Conservation (phyloP, 2,797 vertebrate genomes). For the Oreonectes daqikongensis region DNA sequence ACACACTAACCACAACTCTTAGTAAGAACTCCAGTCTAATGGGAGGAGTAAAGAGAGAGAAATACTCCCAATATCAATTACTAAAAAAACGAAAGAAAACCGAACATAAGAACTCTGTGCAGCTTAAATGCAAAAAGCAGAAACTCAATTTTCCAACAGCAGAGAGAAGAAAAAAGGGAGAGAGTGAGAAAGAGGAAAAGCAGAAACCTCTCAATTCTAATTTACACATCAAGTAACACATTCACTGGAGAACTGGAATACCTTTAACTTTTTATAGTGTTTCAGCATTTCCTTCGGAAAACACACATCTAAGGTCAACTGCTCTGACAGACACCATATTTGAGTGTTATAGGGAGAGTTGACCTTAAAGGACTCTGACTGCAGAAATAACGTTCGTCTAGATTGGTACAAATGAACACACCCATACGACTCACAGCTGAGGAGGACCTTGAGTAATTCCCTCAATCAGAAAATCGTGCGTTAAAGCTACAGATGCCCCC, state of each 20-base stretch:
- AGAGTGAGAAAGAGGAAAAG: background rate
- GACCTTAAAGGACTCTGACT: constrained; percentile 22
- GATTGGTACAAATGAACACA: constrained; percentile 54
- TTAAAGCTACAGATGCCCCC: background rate
- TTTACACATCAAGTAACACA: constrained; percentile 40
- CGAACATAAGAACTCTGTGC: constrained; percentile 13
- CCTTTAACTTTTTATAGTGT: constrained; percentile 32
- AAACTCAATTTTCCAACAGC: background rate
- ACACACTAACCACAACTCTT: background rate
- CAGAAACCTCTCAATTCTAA: constrained; percentile 13
- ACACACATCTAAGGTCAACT: constrained; percentile 49
- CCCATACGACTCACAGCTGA: background rate
- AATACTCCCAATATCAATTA: background rate
- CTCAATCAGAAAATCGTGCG: constrained; percentile 2
- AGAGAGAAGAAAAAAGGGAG: background rate
- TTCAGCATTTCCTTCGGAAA: constrained; percentile 22
- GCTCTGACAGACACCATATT: constrained; percentile 73
- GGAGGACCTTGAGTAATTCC: constrained; percentile 5
- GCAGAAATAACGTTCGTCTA: constrained; percentile 6
- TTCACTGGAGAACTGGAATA: constrained; percentile 27
- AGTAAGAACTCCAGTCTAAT: background rate
- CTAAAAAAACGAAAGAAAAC: constrained; percentile 9
- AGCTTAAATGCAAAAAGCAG: background rate
- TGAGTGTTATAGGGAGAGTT: constrained; percentile 9
- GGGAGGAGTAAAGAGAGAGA: background rate